Base-by-base conservation (phyloP, 2,797 vertebrate genomes). In the Pseudopleuronectes americanus region DNA sequence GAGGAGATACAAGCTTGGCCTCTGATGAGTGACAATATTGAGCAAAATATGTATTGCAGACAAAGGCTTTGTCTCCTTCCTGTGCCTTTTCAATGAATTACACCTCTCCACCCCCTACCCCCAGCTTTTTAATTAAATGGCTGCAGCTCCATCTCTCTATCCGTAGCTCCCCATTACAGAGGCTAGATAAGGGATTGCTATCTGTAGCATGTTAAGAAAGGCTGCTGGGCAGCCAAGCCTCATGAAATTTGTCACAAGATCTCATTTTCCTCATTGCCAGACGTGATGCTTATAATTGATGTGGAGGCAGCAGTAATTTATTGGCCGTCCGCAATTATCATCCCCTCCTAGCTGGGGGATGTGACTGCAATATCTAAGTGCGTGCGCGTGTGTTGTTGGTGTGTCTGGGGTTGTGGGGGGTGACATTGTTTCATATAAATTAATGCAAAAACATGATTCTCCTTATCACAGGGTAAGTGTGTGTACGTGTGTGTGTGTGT, bases 51-150 rank as follows among this genome's bases (percentile, higher is more conserved):
- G 93, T 95, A 94, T 94, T 85, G 89, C 80, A 94, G 92, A 95
- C 94, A 95, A 95, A 95, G 93, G 84, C 93, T 94, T 94, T 94
- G 93, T 95, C 94, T 94, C 92, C 92, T 94, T 94, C 90, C 91
- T 92, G 91, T 90, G 92, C 93, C 91, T 93, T 93, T 94, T 93
- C 93, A 92, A 93, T 94, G 94, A 94, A 95, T 95, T 94, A 94
- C 92, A 93, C 93, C 87, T 86, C 66, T 78, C 85, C 77, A 70
- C 84, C 89, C 85, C 84, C 85, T 85, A 90, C 92, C 78, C 93
- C 89, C 89, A 79, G 90, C 75, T 95, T 96, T 96, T 96, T 97
- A 96, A 97, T 97, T 96, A 96, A 97, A 97, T 96, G 96, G 96
- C 96, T 96, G 94, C 95, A 91, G 95, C 95, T 95, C 95, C 94